Evolutionary conservation across 2,888 invertebrate species (phyloP).

Genomic region (Megastigmus dorsalis): DNA sequence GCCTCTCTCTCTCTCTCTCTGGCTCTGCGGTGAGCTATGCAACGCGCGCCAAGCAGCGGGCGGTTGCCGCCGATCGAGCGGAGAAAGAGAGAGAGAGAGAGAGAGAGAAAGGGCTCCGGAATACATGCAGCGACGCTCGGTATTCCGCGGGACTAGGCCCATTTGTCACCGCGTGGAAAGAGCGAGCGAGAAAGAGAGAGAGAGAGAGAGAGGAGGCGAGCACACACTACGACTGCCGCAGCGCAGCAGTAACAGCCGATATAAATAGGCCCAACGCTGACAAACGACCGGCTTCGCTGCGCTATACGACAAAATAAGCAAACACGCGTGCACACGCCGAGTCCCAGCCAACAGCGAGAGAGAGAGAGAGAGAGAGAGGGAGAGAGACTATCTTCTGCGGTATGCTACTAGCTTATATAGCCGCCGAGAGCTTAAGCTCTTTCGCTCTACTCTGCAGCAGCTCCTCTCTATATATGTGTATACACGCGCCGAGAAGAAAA

Average conservation of each 20-base stretch:
- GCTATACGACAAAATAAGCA: slow-evolving; percentile 66
- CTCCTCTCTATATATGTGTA: no score
- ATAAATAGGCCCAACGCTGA: slow-evolving; percentile 69
- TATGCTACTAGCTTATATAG: slow-evolving; percentile 48
- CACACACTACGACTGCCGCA: no score
- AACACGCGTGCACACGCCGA: slow-evolving; percentile 59
- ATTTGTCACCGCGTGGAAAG: slow-evolving; percentile 65
- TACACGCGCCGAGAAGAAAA: slow-evolving; percentile 8
- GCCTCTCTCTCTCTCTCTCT: background rate
- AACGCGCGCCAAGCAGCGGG: slow-evolving; percentile 28
- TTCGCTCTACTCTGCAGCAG: background rate
- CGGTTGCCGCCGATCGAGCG: slow-evolving; percentile 30
- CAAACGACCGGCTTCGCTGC: slow-evolving; percentile 66
- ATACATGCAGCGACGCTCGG: slow-evolving; percentile 53
- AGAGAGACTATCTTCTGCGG: slow-evolving; percentile 22
- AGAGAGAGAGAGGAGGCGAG: slow-evolving; percentile 44
- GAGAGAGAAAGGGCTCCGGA: slow-evolving; percentile 17
- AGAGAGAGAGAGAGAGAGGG: slow-evolving; percentile 10
- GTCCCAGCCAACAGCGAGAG: no score
- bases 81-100: slow-evolving; percentile 27
- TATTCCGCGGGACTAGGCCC: slow-evolving; percentile 62
- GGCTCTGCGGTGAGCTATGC: background rate
- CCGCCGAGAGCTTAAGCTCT: slow-evolving; percentile 13
- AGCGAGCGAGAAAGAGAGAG: slow-evolving; percentile 8
- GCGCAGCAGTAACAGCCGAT: no score